These are phyloP conservation scores for Acleris holmiana DNA, from an alignment of 2,888 invertebrate species.

Conservation along the genomic window DNA sequence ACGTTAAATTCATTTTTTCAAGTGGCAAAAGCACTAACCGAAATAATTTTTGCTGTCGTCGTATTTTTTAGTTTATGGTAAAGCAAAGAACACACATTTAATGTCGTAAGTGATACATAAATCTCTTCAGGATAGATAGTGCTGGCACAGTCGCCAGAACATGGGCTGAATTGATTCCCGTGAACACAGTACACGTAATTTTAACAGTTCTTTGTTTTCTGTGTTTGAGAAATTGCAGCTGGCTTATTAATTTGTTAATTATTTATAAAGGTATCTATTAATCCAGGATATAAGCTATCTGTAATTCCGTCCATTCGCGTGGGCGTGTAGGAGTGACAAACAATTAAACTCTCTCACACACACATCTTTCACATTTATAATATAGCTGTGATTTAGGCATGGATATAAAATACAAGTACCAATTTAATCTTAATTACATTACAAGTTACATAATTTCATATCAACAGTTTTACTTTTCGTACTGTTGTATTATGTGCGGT, in stretches of 20 bases:
- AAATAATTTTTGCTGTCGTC: neutral
- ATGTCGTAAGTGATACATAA: slow-evolving; percentile 23
- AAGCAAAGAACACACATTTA: slow-evolving; percentile 3
- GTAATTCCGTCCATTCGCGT: too few relatives aligned
- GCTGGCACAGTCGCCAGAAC: neutral
- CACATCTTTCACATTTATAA: too few relatives aligned
- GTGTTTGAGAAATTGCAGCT: too few relatives aligned
- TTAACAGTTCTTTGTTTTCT: neutral
- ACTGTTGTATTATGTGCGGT: slow-evolving; percentile 6
- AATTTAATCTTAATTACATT: too few relatives aligned
- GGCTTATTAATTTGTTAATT: too few relatives aligned
- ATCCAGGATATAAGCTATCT: too few relatives aligned
- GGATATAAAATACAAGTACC: too few relatives aligned
- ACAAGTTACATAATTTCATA: neutral
- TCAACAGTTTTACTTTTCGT: neutral
- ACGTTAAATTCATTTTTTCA: neutral
- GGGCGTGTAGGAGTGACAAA: too few relatives aligned
- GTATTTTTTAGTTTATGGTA: neutral
- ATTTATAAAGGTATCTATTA: too few relatives aligned
- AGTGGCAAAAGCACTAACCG: neutral
- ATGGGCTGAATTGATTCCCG: slow-evolving; percentile 8
- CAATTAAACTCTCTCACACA: too few relatives aligned
- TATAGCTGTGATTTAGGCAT: too few relatives aligned
- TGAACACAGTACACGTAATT: neutral
- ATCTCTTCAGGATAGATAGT: slow-evolving; percentile 18